Evolutionary conservation across 2,888 invertebrate species (phyloP).

Genomic region (Rhogogaster chlorosoma): DNA sequence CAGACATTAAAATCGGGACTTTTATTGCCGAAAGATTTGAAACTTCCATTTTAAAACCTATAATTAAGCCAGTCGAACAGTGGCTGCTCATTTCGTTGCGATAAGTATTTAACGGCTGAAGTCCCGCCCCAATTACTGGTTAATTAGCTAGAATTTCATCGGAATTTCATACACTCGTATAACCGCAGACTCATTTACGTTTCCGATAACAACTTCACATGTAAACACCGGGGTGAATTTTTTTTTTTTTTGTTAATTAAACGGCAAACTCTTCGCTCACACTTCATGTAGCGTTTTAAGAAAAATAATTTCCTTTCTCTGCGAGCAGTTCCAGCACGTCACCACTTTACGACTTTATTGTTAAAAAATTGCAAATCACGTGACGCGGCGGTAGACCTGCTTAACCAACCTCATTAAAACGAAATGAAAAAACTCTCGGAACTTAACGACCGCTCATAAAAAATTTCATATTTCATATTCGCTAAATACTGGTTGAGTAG

Average conservation of each 20-base stretch:
- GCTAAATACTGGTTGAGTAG: background rate
- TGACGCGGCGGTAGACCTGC: background rate
- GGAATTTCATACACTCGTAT: background rate
- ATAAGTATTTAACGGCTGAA: slow-evolving; percentile 16
- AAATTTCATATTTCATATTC: slow-evolving; percentile 18
- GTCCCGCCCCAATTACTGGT: slow-evolving; percentile 11
- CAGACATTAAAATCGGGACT: slow-evolving; percentile 2
- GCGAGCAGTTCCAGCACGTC: background rate
- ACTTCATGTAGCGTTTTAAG: background rate
- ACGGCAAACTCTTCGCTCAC: background rate
- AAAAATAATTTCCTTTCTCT: background rate
- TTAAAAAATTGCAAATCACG: slow-evolving; percentile 31
- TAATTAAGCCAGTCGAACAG: slow-evolving; percentile 9
- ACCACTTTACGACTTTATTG: slow-evolving; percentile 25
- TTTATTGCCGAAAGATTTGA: background rate
- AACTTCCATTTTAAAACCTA: slow-evolving; percentile 9
- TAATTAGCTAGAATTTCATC: slow-evolving; percentile 28
- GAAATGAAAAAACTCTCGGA: slow-evolving; percentile 31
- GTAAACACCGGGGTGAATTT: background rate
- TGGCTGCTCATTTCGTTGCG: slow-evolving; percentile 14
- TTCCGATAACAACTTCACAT: background rate
- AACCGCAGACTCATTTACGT: background rate
- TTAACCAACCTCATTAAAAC: slow-evolving; percentile 20
- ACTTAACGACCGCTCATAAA: slow-evolving; percentile 28
- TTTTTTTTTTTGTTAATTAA: background rate